These are phyloP conservation scores for Sminthurinus signatus DNA, from an alignment of 1,140 invertebrate genomes.

Conservation along the genomic window DNA sequence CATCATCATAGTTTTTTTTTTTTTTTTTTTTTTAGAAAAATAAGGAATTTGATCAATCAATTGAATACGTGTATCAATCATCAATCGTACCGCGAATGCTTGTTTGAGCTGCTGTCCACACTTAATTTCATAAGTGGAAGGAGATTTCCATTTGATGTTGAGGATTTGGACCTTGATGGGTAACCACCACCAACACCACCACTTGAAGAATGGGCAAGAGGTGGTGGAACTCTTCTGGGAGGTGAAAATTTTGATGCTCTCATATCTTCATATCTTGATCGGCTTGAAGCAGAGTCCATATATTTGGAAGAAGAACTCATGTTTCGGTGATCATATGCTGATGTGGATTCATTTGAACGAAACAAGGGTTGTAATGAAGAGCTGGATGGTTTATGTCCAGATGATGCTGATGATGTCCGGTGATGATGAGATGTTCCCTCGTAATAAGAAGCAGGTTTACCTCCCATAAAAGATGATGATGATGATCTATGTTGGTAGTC, in stretches of 20 bases:
- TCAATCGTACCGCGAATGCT: conserved; percentile 36
- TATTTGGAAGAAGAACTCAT: conserved; percentile 5
- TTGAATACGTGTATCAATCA: conserved; percentile 12
- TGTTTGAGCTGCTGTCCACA: conserved; percentile 17
- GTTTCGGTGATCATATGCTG: conserved; percentile 1
- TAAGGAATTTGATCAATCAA: background rate
- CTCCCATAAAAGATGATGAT: background rate
- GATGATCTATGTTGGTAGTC: conserved; percentile 11
- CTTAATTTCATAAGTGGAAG: conserved; percentile 32
- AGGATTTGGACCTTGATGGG: background rate
- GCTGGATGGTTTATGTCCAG: background rate
- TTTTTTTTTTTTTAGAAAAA: too few relatives aligned
- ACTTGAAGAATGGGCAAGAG: background rate
- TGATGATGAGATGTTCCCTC: conserved; percentile 3
- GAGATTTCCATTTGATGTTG: background rate
- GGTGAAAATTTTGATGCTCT: conserved; percentile 4
- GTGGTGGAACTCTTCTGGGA: background rate
- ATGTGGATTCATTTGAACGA: conserved; percentile 5
- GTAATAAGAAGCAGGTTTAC: background rate
- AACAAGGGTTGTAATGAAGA: background rate
- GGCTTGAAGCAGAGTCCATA: background rate
- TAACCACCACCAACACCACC: background rate
- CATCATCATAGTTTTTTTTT: too few relatives aligned
- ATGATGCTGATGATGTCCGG: background rate
- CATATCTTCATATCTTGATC: conserved; percentile 5